Evolutionary conservation across 2,888 invertebrate species (phyloP).

Genomic region (Xestia c-nigrum): DNA sequence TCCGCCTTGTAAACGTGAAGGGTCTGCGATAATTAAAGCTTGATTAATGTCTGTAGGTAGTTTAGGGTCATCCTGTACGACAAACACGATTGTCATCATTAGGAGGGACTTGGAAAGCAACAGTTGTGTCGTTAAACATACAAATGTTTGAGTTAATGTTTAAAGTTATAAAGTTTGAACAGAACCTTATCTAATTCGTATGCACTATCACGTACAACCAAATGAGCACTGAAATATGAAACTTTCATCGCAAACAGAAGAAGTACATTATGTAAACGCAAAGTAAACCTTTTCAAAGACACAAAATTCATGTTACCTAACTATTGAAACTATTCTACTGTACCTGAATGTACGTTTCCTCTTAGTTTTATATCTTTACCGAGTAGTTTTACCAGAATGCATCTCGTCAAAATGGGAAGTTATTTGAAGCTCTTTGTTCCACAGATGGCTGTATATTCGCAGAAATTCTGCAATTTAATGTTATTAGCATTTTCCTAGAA

Average conservation of each 20-base stretch:
- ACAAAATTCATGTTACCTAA: neutral
- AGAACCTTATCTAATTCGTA: conserved; percentile 38
- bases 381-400: conserved; percentile 3
- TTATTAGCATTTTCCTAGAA: conserved; percentile 24
- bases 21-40: conserved; percentile 69
- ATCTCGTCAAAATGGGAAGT: conserved; percentile 8
- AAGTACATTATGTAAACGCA: conserved; percentile 22
- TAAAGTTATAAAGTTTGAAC: conserved; percentile 6
- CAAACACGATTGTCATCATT: conserved; percentile 58
- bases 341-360: neutral
- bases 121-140: conserved; percentile 36
- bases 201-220: conserved; percentile 39
- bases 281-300: conserved; percentile 1
- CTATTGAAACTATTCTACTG: conserved; percentile 24
- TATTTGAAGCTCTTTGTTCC: conserved; percentile 36
- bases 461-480: conserved; percentile 21
- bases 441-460: conserved; percentile 22
- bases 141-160: conserved; percentile 25
- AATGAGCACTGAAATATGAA: neutral
- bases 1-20: conserved; percentile 70
- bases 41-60: conserved; percentile 67
- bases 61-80: conserved; percentile 55
- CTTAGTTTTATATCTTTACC: neutral
- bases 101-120: conserved; percentile 31
- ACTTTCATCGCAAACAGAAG: conserved; percentile 11